phyloP scores from a whole-genome alignment of 1,140 invertebrate species.

The Lordiphosa stackelbergi region DNA sequence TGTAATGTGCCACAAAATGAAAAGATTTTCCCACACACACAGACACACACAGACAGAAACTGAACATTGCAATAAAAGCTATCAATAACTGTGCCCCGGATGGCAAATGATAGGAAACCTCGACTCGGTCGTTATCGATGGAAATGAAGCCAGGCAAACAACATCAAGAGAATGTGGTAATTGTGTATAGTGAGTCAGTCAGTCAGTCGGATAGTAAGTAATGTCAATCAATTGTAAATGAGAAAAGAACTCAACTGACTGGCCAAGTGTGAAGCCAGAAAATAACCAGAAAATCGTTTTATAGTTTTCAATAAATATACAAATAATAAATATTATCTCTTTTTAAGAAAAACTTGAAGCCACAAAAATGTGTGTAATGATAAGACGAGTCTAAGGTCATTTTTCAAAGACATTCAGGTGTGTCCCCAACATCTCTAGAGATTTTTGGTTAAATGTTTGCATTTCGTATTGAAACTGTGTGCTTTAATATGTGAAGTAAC shows the following conservation, averaged over 20 bases:
- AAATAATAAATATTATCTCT: too few species aligned
- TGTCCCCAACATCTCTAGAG: too few species aligned
- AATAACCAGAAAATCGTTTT: slow-evolving; percentile 10
- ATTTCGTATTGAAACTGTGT: too few species aligned
- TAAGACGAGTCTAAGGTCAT: too few species aligned
- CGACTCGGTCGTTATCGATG: slow-evolving; percentile 12
- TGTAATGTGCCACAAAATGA: slow-evolving; percentile 60
- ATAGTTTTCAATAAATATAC: not conserved
- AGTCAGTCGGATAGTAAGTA: slow-evolving; percentile 7
- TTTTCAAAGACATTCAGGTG: too few species aligned
- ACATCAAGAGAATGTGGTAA: slow-evolving; percentile 28
- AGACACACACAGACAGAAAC: slow-evolving; percentile 9
- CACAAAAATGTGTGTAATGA: too few species aligned
- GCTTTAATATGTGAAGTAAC: too few species aligned
- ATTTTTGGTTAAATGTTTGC: too few species aligned
- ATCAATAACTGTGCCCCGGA: slow-evolving; percentile 57
- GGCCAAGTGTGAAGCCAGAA: slow-evolving; percentile 6
- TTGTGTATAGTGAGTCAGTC: slow-evolving; percentile 26
- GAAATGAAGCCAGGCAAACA: slow-evolving; percentile 16
- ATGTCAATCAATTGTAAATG: slow-evolving; percentile 37
- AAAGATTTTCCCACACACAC: slow-evolving; percentile 31
- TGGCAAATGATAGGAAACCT: slow-evolving; percentile 33
- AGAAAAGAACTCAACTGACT: slow-evolving; percentile 4
- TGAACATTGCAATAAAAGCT: slow-evolving; percentile 42
- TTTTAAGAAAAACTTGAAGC: too few species aligned